Conservation (phyloP, 2,888 invertebrate genomes). For the Hesperia comma region DNA sequence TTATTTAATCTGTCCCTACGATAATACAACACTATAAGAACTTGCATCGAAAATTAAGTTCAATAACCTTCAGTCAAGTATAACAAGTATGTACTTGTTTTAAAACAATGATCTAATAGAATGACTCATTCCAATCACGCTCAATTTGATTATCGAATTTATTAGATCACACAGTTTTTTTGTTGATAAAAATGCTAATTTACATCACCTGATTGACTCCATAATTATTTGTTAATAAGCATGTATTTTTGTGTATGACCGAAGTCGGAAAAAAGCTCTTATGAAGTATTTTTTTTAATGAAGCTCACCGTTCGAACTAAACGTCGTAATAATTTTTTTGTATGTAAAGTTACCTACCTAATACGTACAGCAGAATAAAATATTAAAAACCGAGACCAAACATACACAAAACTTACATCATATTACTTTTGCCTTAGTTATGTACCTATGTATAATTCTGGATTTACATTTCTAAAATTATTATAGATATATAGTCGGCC, state of each 20-base stretch:
- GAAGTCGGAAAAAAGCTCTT: not conserved
- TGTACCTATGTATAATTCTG: too few species aligned
- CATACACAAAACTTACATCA: too few species aligned
- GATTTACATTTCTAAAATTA: too few species aligned
- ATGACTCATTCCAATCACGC: constrained; percentile 43
- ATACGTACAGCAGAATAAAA: too few species aligned
- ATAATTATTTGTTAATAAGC: not conserved
- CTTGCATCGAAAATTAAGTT: constrained; percentile 32
- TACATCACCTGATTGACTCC: constrained; percentile 7
- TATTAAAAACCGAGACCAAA: too few species aligned
- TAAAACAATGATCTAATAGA: constrained; percentile 49
- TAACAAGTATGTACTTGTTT: constrained; percentile 33
- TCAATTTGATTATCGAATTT: constrained; percentile 26
- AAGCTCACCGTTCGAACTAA: not conserved
- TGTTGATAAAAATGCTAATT: constrained; percentile 12
- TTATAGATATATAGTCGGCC: too few species aligned
- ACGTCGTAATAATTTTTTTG: too few species aligned
- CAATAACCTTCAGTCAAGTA: constrained; percentile 37
- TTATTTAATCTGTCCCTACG: too few species aligned
- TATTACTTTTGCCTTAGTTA: too few species aligned
- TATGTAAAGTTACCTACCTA: too few species aligned
- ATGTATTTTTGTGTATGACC: not conserved
- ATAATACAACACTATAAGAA: not conserved
- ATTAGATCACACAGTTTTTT: constrained; percentile 35
- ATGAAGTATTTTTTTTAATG: not conserved